These are phyloP conservation scores for Atlantisia rogersi DNA, from an alignment of 2,113 vertebrate genomes.

Conservation along the genomic window DNA sequence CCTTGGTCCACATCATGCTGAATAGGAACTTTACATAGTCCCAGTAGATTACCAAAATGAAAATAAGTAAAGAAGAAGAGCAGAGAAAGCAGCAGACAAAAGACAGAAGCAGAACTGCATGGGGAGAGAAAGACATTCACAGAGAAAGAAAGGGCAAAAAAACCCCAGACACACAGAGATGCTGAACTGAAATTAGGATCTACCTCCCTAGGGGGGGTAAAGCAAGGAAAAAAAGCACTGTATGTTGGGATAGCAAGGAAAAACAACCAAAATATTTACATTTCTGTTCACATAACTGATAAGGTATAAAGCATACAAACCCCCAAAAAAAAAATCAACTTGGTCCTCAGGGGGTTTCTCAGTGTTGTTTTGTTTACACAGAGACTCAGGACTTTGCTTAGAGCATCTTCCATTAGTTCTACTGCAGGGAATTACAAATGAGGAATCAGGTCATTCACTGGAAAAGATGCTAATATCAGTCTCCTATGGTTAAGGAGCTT, in stretches of 20 bases:
- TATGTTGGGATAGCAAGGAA: neutral
- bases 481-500: conserved; percentile 34
- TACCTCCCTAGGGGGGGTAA: neutral
- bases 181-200: neutral
- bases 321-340: neutral
- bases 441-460: conserved; percentile 33
- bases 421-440: conserved; percentile 39
- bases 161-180: neutral
- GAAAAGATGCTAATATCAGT: conserved; percentile 50
- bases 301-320: neutral
- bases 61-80: neutral
- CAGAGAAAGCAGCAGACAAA: neutral
- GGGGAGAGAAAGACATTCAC: neutral
- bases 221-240: neutral
- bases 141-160: neutral
- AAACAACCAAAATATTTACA: conserved; percentile 11
- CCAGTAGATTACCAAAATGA: neutral
- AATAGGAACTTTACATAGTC: neutral
- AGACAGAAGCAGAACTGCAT: neutral
- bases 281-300: neutral
- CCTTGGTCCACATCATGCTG: neutral
- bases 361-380: neutral
- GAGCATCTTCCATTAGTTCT: conserved; percentile 33
- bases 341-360: neutral
- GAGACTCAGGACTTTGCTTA: neutral